phyloP scores from a whole-genome alignment of 2,113 vertebrate genomes.

The Misgurnus anguillicaudatus region DNA sequence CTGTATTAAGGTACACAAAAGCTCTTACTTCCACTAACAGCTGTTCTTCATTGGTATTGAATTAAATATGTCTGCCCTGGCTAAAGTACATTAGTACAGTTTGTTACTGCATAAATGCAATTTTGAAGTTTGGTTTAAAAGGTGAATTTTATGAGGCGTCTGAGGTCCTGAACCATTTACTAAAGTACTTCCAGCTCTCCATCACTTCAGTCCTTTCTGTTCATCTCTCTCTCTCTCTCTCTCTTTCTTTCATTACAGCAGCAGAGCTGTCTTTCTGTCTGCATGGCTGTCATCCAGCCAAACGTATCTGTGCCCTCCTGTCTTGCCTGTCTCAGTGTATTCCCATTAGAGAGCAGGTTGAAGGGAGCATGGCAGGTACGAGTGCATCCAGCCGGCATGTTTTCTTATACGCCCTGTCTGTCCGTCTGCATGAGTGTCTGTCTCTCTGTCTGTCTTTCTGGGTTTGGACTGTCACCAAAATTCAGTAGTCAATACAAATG shows the following conservation, averaged over 20 bases:
- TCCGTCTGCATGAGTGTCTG: constrained; percentile 14
- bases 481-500: no score
- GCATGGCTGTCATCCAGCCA: constrained; percentile 52
- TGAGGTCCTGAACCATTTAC: constrained; percentile 32
- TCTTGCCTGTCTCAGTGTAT: constrained; percentile 52
- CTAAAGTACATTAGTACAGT: background rate
- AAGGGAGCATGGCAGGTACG: constrained; percentile 52
- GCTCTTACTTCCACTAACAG: background rate
- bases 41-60: no score
- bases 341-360: constrained; percentile 55
- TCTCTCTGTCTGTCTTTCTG: constrained; percentile 21
- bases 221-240: background rate
- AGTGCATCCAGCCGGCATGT: constrained; percentile 42
- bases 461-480: constrained; percentile 1
- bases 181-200: constrained; percentile 29
- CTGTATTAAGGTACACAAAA: background rate
- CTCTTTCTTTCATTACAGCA: constrained; percentile 23
- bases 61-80: background rate
- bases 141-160: background rate
- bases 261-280: constrained; percentile 48
- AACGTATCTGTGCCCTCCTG: constrained; percentile 56
- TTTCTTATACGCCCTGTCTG: constrained; percentile 18
- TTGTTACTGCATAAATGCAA: background rate
- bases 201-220: background rate
- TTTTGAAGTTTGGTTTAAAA: constrained; percentile 16